Base-by-base conservation (phyloP, 1,140 invertebrate genomes). In the Oedothorax gibbosus region DNA sequence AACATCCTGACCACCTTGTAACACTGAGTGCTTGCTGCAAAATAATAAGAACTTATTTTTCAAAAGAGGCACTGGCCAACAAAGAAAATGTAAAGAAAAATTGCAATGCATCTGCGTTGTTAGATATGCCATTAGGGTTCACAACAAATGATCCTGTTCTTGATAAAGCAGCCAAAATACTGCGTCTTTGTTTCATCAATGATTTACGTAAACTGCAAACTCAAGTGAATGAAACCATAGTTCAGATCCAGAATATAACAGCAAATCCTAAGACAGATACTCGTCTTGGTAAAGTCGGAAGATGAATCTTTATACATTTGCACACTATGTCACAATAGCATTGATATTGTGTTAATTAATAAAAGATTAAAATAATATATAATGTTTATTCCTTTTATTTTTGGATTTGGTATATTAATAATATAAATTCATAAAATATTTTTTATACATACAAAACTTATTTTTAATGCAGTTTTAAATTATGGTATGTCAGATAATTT, bases 221-320 rank as follows among this genome's bases (percentile, higher is more conserved):
- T 0, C 94, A 94, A 88, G 98, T 99, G 57, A 99, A 99, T 90
- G 95, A 98, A 91, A 94, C 95, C 5, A 95, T 99, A 88, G 98
- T 99, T 4, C 92, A 93, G 81, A 95, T 98, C 2, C 98, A 99
- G 92, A 93, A 91, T 85, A 92, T 99, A 8, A 99, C 98, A 15
- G 97, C 98, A 10, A 95, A 99, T 93, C 98, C 98, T 12, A 98
- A 98, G 91, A 99, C 98, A 88, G 97, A 99, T 89, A 97, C 96
- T 4, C 94, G 93, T 89, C 91, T 99, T 49, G 97, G 97, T 78
- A 95, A 97, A 93, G 97, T 99, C 88, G 98, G 98, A 18, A 87
- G 88, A 57, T 90, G 85, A 88, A 57, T 87, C 85, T 65, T 8
- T 54, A 15, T 68, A 11, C 8, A 21, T 68, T 62, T 12, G 57